Evolutionary conservation across 2,888 invertebrate genomes (phyloP).

Genomic region (Kuschelorhynchus macadamiae): DNA sequence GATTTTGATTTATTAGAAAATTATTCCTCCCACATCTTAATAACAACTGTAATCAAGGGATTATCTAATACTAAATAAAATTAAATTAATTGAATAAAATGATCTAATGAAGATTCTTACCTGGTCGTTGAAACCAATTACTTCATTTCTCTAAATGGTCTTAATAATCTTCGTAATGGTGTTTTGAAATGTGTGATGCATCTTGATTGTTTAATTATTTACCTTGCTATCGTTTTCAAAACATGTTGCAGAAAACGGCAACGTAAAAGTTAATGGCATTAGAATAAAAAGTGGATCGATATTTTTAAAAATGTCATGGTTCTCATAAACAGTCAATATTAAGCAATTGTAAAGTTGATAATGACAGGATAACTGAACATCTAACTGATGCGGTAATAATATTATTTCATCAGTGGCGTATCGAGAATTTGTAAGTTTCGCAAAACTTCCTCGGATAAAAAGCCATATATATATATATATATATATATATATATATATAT

Average conservation of each 20-base stretch:
- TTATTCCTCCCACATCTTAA: background rate
- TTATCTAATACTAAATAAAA: slow-evolving; percentile 24
- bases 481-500: too few relatives aligned
- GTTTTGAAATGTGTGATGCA: slow-evolving; percentile 31
- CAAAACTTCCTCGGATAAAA: too few relatives aligned
- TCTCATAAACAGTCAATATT: background rate
- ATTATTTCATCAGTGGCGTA: too few relatives aligned
- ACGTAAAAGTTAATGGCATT: slow-evolving; percentile 30
- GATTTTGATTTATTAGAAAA: background rate
- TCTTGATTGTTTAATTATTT: slow-evolving; percentile 39
- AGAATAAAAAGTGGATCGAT: slow-evolving; percentile 38
- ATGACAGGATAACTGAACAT: too few relatives aligned
- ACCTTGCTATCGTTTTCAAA: slow-evolving; percentile 8
- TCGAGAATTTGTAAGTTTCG: too few relatives aligned
- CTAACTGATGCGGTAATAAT: too few relatives aligned
- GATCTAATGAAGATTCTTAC: slow-evolving; percentile 37
- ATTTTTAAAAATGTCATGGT: slow-evolving; percentile 25
- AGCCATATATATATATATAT: too few relatives aligned
- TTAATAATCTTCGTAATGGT: slow-evolving; percentile 19
- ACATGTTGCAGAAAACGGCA: slow-evolving; percentile 19
- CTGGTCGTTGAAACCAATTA: slow-evolving; percentile 30
- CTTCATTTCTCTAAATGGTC: slow-evolving; percentile 36
- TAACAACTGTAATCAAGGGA: background rate
- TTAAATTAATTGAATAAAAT: slow-evolving; percentile 23
- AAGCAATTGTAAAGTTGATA: slow-evolving; percentile 9